A percentile compares a stretch with the other conserved stretches of the same genome.
phyloP scores from a whole-genome alignment of 2,797 vertebrate genomes.

The Hirundo rustica region DNA sequence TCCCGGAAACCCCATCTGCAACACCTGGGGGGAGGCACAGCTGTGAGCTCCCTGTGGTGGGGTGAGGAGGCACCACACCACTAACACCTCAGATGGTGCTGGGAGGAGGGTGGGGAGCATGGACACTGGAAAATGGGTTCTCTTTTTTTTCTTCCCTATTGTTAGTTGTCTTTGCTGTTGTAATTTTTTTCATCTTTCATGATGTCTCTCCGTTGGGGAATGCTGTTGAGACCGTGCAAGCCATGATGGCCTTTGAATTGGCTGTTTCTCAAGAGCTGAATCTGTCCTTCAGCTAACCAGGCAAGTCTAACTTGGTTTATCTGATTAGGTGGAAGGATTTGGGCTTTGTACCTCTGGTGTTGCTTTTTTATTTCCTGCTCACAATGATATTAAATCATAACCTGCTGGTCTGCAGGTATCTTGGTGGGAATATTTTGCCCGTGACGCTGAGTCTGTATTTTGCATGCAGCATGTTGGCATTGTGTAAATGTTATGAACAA shows the following conservation, averaged over 20 bases:
- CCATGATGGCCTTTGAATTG: not conserved
- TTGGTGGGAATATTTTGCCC: conserved; percentile 44
- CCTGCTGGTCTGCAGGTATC: conserved; percentile 44
- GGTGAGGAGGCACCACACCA: not conserved
- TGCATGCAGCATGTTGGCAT: conserved; percentile 14
- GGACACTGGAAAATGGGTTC: not conserved
- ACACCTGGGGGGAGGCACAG: conserved; percentile 55
- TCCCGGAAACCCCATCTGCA: not conserved
- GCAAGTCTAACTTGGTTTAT: conserved; percentile 41
- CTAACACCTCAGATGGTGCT: not conserved
- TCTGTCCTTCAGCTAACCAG: not conserved
- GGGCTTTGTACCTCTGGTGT: not conserved
- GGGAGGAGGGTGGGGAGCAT: not conserved
- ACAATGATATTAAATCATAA: conserved; percentile 10
- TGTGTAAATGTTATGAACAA: conserved; percentile 66
- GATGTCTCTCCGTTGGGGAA: not conserved
- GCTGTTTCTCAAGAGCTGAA: not conserved
- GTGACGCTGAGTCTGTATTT: conserved; percentile 51
- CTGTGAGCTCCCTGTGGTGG: conserved; percentile 3
- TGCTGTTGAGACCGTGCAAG: not conserved
- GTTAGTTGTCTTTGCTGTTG: not conserved
- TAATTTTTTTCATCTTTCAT: not conserved
- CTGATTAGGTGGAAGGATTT: conserved; percentile 11
- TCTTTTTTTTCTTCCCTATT: not conserved
- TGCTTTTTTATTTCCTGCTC: conserved; percentile 45